These are phyloP conservation scores for Orbicella faveolata DNA, from an alignment of 64 coral and sea anemone species.

Conservation along the genomic window DNA sequence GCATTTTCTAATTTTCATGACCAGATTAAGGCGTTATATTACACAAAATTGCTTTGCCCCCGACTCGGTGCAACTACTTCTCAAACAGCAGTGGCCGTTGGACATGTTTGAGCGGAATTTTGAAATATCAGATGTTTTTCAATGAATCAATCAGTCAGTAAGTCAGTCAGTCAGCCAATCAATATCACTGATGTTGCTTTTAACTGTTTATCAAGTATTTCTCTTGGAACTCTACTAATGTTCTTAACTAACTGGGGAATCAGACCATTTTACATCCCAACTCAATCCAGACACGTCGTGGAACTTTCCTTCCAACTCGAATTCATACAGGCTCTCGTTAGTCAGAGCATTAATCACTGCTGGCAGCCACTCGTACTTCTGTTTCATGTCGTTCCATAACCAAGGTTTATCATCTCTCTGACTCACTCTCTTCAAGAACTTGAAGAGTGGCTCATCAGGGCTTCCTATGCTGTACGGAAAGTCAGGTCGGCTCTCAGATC, in stretches of 20 bases:
- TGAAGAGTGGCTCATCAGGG: slow-evolving; percentile 24
- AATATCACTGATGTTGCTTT: no score
- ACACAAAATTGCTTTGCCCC: no score
- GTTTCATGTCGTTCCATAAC: slow-evolving; percentile 61
- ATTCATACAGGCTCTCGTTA: slow-evolving; percentile 57
- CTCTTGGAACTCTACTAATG: background rate
- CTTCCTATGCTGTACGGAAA: slow-evolving; percentile 39
- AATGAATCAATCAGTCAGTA: no score
- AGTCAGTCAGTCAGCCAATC: no score
- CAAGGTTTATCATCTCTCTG: slow-evolving; percentile 39
- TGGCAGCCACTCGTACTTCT: slow-evolving; percentile 14
- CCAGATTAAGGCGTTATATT: no score
- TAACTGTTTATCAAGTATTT: no score
- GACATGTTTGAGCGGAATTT: no score
- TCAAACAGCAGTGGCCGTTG: no score
- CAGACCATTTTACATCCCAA: slow-evolving; percentile 36
- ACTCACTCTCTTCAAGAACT: slow-evolving; percentile 48
- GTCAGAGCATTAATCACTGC: slow-evolving; percentile 1
- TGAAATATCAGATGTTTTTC: no score
- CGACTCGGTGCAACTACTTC: no score
- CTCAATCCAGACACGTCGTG: slow-evolving; percentile 48
- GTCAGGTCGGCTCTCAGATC: background rate
- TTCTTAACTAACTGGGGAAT: background rate
- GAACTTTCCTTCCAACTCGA: slow-evolving; percentile 57
- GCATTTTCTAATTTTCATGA: no score